Conservation (phyloP, 2,888 invertebrate species). For the Diaphora mendica region DNA sequence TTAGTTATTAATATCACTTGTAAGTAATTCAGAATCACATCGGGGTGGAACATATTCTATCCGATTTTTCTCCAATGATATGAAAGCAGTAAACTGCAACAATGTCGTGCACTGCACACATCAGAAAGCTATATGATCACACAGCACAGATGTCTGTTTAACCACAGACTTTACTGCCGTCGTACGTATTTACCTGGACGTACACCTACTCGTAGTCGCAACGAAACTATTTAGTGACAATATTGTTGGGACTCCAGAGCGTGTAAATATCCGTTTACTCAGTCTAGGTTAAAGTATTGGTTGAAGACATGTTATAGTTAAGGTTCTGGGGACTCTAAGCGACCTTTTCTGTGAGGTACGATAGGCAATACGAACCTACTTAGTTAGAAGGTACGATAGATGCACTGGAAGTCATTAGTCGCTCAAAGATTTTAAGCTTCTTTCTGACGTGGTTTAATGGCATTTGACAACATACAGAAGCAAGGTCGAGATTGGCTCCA, state of each 20-base stretch:
- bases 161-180: too few species aligned
- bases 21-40: conserved; percentile 51
- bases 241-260: neutral
- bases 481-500: too few species aligned
- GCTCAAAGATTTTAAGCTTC: neutral
- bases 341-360: neutral
- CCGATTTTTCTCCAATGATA: too few species aligned
- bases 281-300: neutral
- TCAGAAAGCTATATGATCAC: too few species aligned
- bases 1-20: conserved; percentile 72
- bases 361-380: neutral
- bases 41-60: too few species aligned
- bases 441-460: neutral
- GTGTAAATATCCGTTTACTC: too few species aligned
- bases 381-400: neutral
- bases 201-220: too few species aligned
- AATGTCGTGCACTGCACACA: too few species aligned
- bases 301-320: neutral
- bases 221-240: neutral
- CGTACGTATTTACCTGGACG: too few species aligned
- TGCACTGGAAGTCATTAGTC: neutral
- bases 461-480: neutral
- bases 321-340: neutral
- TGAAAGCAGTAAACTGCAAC: too few species aligned
- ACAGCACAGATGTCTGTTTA: too few species aligned